phyloP scores from a whole-genome alignment of 2,113 vertebrate genomes.

The Pseudonaja textilis region DNA sequence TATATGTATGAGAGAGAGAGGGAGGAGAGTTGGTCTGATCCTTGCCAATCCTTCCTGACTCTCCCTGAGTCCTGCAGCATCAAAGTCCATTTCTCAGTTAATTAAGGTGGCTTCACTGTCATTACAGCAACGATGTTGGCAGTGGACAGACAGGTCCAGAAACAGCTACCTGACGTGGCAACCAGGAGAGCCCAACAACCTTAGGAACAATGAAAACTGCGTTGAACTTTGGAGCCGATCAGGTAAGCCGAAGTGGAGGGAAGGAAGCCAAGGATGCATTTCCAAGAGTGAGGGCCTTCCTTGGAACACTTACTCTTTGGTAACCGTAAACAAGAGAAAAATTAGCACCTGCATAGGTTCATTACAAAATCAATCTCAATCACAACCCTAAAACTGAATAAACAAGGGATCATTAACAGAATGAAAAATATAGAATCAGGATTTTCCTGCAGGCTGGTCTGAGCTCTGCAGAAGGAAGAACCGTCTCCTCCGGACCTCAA shows the following conservation, averaged over 20 bases:
- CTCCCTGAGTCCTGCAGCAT: not conserved
- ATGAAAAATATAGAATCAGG: too few relatives aligned
- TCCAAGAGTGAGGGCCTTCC: not conserved
- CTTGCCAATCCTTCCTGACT: not conserved
- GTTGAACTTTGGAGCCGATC: not conserved
- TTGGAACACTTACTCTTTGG: not conserved
- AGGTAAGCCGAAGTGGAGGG: not conserved
- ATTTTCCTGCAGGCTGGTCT: not conserved
- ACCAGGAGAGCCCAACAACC: not conserved
- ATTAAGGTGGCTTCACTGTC: not conserved
- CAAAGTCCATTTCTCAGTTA: not conserved
- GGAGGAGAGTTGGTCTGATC: not conserved
- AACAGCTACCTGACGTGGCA: not conserved
- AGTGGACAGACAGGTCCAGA: not conserved
- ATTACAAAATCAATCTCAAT: not conserved
- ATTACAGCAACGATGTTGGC: not conserved
- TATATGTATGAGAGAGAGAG: too few relatives aligned
- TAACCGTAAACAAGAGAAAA: not conserved
- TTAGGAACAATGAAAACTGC: rapidly evolving
- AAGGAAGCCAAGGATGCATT: rapidly evolving
- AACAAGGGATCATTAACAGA: too few relatives aligned
- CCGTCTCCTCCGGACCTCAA: not conserved
- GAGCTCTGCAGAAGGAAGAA: not conserved
- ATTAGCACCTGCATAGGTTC: not conserved
- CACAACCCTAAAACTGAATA: not conserved